phyloP scores from a whole-genome alignment of 2,797 vertebrate species.

The Pachyuromys duprasi region DNA sequence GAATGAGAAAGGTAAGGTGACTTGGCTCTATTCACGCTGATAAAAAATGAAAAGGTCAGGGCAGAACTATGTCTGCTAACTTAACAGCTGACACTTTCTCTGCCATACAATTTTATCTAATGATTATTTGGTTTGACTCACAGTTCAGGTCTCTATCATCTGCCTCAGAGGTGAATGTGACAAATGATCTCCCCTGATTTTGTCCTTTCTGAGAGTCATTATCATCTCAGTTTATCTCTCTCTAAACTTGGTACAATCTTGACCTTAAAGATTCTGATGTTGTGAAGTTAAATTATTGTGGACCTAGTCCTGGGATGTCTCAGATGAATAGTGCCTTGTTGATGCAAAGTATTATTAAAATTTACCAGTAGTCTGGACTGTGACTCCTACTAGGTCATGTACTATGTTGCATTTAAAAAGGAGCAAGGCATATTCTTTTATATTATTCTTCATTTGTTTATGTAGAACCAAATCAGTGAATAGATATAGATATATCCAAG shows the following conservation, averaged over 20 bases:
- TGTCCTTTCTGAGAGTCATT: conserved; percentile 25
- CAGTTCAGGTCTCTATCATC: background rate
- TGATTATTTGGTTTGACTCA: conserved; percentile 54
- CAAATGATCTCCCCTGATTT: conserved; percentile 58
- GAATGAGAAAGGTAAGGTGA: background rate
- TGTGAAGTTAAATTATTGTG: conserved; percentile 72
- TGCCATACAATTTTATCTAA: conserved; percentile 17
- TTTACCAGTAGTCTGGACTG: background rate
- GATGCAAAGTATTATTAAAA: conserved; percentile 9
- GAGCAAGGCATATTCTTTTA: background rate
- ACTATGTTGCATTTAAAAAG: background rate
- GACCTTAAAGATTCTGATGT: conserved; percentile 54
- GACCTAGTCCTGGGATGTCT: background rate
- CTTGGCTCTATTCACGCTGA: background rate
- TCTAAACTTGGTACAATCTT: conserved; percentile 69
- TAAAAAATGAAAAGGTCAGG: conserved; percentile 21
- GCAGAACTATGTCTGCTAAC: background rate
- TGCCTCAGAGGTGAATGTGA: conserved; percentile 40
- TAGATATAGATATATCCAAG: too few relatives aligned
- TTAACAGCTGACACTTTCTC: conserved; percentile 17
- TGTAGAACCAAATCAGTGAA: too few relatives aligned
- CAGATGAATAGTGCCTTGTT: background rate
- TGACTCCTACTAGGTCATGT: background rate
- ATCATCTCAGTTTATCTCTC: conserved; percentile 72
- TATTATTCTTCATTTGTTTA: too few relatives aligned